Percentiles rank a stretch among this genome's conserved stretches.
Conservation (phyloP, 2,797 vertebrate species). For the Pipistrellus pipistrellus region DNA sequence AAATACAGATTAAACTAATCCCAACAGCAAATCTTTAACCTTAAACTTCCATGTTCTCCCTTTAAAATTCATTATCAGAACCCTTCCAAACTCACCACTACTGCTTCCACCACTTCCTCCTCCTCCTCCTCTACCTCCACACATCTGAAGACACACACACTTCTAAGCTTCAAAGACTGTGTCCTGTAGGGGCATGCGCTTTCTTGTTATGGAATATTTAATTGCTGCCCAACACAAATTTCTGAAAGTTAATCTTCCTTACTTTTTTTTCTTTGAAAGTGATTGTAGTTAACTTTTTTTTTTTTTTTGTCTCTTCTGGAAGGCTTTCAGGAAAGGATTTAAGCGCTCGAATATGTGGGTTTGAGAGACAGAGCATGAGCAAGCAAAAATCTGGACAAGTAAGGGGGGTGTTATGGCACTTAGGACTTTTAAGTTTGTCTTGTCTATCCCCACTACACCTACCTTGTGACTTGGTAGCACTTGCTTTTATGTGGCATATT, state of each 20-base stretch:
- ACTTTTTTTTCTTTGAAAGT: neutral
- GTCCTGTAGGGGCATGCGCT: neutral
- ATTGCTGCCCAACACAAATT: neutral
- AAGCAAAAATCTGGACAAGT: neutral
- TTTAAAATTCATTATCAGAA: constrained; percentile 11
- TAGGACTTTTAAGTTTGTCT: constrained; percentile 5
- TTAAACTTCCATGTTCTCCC: neutral
- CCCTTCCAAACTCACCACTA: neutral
- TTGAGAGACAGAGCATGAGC: neutral
- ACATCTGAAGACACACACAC: neutral
- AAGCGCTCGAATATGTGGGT: neutral
- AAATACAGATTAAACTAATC: constrained; percentile 58
- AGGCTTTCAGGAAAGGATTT: constrained; percentile 39
- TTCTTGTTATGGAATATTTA: neutral
- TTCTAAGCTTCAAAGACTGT: neutral
- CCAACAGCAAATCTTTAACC: constrained; percentile 59
- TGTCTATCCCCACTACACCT: neutral
- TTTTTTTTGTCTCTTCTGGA: neutral
- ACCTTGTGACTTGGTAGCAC: neutral
- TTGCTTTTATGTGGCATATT: neutral
- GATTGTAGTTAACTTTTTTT: neutral
- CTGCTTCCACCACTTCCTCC: neutral
- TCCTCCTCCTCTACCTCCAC: neutral
- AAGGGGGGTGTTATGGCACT: neutral
- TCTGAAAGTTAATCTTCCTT: neutral